Conservation (phyloP, 2,888 invertebrate genomes). For the Chloroclystis v-ata region DNA sequence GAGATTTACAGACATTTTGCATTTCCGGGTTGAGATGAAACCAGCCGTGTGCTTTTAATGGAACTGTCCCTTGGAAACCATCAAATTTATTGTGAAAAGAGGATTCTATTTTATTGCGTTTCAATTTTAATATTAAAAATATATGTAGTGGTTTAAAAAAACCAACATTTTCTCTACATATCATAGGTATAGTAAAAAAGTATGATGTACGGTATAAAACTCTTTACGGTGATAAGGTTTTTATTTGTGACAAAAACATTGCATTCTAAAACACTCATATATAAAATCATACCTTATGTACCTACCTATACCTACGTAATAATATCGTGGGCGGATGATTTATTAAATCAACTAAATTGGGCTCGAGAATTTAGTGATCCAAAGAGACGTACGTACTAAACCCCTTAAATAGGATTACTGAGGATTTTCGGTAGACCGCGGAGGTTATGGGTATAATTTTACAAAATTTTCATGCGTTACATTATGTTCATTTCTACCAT, state of each 20-base stretch:
- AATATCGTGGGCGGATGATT: background rate
- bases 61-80: background rate
- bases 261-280: no score
- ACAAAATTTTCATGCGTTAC: no score
- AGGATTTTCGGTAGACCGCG: background rate
- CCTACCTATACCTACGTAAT: background rate
- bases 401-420: background rate
- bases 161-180: no score
- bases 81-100: background rate
- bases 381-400: background rate
- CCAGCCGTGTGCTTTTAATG: conserved; percentile 7
- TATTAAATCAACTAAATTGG: conserved; percentile 1
- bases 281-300: background rate
- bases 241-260: no score
- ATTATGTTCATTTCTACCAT: no score
- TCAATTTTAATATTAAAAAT: no score
- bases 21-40: conserved; percentile 20
- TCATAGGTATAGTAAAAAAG: no score
- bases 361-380: background rate
- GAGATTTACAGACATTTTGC: conserved; percentile 8
- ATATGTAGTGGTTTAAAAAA: no score
- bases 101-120: background rate
- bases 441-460: background rate
- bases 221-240: no score
- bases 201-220: no score